Evolutionary conservation across 2,797 vertebrate genomes (phyloP).

Genomic region (Acanthurus tractus): DNA sequence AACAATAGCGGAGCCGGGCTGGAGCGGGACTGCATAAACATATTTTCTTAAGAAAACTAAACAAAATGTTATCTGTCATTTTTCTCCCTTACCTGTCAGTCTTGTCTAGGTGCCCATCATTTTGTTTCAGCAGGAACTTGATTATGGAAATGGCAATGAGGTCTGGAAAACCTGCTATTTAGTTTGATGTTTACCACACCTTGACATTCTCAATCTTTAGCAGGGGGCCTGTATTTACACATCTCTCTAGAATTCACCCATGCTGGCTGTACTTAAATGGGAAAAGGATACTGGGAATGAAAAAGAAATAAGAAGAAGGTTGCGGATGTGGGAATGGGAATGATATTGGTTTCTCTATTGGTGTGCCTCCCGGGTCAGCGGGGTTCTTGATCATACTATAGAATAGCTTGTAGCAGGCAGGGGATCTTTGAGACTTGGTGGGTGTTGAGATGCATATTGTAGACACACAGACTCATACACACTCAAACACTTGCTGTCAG

Average conservation of each 20-base stretch:
- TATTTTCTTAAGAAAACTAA: conserved; percentile 31
- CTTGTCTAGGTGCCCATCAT: conserved; percentile 31
- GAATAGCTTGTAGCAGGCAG: conserved; percentile 89
- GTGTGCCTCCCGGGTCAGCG: conserved; percentile 88
- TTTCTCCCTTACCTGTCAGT: neutral
- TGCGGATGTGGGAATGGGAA: conserved; percentile 80
- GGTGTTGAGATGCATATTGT: conserved; percentile 55
- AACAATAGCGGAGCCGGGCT: conserved; percentile 22
- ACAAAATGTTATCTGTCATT: conserved; percentile 18
- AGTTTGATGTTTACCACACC: conserved; percentile 87
- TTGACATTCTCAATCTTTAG: conserved; percentile 89
- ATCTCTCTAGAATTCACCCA: conserved; percentile 47
- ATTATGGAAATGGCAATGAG: conserved; percentile 85
- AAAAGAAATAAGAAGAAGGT: conserved; percentile 70
- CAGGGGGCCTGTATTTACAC: conserved; percentile 77
- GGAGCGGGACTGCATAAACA: conserved; percentile 22
- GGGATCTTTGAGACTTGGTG: conserved; percentile 67
- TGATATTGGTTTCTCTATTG: conserved; percentile 87
- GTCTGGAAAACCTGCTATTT: conserved; percentile 84
- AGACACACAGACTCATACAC: conserved; percentile 46
- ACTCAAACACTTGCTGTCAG: conserved; percentile 75
- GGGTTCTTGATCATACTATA: conserved; percentile 90
- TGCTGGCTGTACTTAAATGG: conserved; percentile 58
- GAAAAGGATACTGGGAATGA: conserved; percentile 38
- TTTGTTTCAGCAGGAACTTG: conserved; percentile 74